Base-by-base conservation (phyloP, 2,888 invertebrate genomes). In the Pachycephus smyrnensis region DNA sequence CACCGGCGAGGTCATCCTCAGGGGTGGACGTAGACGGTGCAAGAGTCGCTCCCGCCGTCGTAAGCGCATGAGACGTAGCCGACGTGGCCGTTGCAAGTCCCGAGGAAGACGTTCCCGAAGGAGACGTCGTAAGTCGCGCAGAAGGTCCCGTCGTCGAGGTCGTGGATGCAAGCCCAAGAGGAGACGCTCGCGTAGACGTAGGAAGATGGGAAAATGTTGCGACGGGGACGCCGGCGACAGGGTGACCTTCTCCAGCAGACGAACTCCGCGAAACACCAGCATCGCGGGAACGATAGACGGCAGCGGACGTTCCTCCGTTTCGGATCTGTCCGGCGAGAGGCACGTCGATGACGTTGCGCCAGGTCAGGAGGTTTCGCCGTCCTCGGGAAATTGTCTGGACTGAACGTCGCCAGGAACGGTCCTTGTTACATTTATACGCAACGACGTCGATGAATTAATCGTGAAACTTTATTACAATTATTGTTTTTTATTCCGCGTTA, bases 251-350 rank as follows among this genome's bases (percentile, higher is more conserved):
- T 71, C 31, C 32, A 12, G 12, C 31, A 6, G 31, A 71, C 71
- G 32, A 31, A 15, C 31, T 2, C 55, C 55, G 31, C 12, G 71
- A 71, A 12, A 71, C 1, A 12, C 12, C 71, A 23, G 4, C 31
- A 12, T 32, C 31, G 11, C 31, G 12, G 30, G 23, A 4, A 9
- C 12, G n/a, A 31, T 12, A 0, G 12, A 71, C 3, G 31, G 9
- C 76, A 83, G 83, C 75, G 77, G 76, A 4, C 77, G 73, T 36
- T 87, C 86, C 15, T 80, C 84, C 11, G 75, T 36, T 6, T 83
- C 81, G 32, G 78, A 37, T 4, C 71, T 80, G 40, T 79, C 80
- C 23, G 77, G 79, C 40, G 83, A 80, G 31, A 76, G 35, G 12
- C 76, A 40, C 0, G 71, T 23, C 12, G 71, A 11, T 32, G 32